Conservation (phyloP, 1,140 invertebrate species). For the Micrasema minimum region DNA sequence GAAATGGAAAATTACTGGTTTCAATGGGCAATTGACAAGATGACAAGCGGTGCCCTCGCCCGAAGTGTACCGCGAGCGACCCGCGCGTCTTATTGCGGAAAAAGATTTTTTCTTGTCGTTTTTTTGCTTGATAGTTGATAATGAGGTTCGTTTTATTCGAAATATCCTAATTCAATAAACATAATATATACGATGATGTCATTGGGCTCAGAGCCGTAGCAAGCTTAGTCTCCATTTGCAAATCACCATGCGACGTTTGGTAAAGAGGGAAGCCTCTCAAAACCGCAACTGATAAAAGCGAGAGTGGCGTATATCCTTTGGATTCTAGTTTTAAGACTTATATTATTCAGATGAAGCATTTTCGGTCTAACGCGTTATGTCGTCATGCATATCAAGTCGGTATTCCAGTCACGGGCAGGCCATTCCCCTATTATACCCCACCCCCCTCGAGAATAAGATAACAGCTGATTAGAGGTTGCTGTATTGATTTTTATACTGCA, state of each 20-base stretch:
- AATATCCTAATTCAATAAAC: constrained; percentile 13
- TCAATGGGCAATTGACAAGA: constrained; percentile 25
- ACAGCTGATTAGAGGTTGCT: constrained; percentile 67
- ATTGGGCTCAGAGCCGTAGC: constrained; percentile 25
- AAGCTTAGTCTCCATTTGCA: constrained; percentile 42
- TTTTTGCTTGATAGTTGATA: too few relatives aligned
- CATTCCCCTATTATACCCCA: constrained; percentile 59
- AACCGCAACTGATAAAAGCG: not conserved
- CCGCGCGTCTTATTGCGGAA: constrained; percentile 10
- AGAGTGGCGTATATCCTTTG: not conserved
- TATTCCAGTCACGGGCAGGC: constrained; percentile 57
- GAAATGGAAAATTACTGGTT: constrained; percentile 25
- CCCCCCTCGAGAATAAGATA: constrained; percentile 55
- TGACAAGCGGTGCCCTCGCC: not conserved
- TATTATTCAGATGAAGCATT: constrained; percentile 5
- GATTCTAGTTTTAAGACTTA: not conserved
- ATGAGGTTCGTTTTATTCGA: constrained; percentile 8
- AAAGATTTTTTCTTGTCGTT: not conserved
- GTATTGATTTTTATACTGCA: constrained; percentile 65
- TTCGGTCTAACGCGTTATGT: constrained; percentile 46
- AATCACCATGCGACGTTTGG: constrained; percentile 6
- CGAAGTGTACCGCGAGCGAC: constrained; percentile 7
- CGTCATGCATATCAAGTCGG: constrained; percentile 51
- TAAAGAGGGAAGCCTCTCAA: constrained; percentile 26
- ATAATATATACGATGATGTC: constrained; percentile 40